Evolutionary conservation across 2,888 invertebrate species (phyloP), one percentile per base, ranked within the genome.

Genomic region (Acanthosoma haemorrhoidale): DNA sequence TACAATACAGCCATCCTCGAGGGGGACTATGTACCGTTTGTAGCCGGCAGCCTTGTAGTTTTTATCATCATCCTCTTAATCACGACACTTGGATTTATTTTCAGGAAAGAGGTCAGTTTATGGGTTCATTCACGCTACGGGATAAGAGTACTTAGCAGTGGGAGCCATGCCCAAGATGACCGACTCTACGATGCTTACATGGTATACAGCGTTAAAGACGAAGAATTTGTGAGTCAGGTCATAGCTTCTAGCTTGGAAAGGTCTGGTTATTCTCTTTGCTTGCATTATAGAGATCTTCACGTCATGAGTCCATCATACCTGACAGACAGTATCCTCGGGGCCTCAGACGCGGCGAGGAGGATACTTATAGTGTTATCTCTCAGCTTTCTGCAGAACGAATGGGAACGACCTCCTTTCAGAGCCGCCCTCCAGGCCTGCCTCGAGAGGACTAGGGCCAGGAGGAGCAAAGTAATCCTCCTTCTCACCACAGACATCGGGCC

Each of bases 131-230:
- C 92, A 69, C 88, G 90, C 76, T 94, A 92, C 81, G 94, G 93
- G 1, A 87, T 94, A 38, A 84, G 93, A 75, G 85, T 94, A 73
- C 91, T 91, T 79, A 71, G 74, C 31, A 74, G 74, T 21, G 70
- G 73, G 2, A 84, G 86, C 2, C 84, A 87, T 57, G 82, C 85
- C 11, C 87, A 85, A 78, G 92, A 91, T 79, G 92, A 92, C 77
- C 86, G 88, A 77, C 83, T 92, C 29, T 95, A 93, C 81, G 96
- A 96, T 79, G 94, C 92, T 59, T 96, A 95, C 79, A 90, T 96
- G 29, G 88, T 94, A 77, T 96, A 96, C 81, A 92, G 93, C 76
- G 91, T 91, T 51, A 92, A 92, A 82, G 95, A 95, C 80, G 93
- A 94, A 78, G 89, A 91, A 79, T 93, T 93, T 79, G 92, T 94